phyloP scores from a whole-genome alignment of 2,797 vertebrate genomes.

The Mus caroli region DNA sequence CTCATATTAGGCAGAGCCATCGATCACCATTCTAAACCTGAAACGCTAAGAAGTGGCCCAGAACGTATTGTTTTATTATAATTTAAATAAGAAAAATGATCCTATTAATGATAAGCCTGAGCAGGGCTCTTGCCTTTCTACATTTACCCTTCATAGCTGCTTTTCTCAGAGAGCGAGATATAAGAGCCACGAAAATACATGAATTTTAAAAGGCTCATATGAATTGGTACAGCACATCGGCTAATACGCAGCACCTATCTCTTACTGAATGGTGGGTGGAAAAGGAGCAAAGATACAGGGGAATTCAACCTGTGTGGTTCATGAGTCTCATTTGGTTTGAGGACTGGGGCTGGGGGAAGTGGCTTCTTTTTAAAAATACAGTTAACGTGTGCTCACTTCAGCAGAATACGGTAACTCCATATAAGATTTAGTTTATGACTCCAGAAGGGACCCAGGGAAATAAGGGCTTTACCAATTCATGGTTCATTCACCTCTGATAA shows the following conservation, averaged over 20 bases:
- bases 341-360: not conserved
- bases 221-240: not conserved
- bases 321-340: not conserved
- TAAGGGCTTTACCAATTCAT: not conserved
- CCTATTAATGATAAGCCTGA: constrained; percentile 36
- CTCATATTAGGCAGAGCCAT: constrained; percentile 46
- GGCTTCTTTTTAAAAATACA: not conserved
- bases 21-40: constrained; percentile 34
- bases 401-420: constrained; percentile 16
- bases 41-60: constrained; percentile 26
- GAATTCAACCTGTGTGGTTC: not conserved
- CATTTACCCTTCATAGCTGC: not conserved
- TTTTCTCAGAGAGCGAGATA: constrained; percentile 13
- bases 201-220: not conserved
- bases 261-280: not conserved
- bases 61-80: constrained; percentile 38
- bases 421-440: not conserved
- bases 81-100: constrained; percentile 70
- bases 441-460: constrained; percentile 17
- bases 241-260: not conserved
- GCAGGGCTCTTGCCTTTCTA: not conserved
- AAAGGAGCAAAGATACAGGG: constrained; percentile 40
- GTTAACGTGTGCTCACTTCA: not conserved
- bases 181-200: constrained; percentile 20
- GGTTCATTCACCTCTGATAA: not conserved